Conservation (phyloP, 1,140 invertebrate species). For the Formica selysi region DNA sequence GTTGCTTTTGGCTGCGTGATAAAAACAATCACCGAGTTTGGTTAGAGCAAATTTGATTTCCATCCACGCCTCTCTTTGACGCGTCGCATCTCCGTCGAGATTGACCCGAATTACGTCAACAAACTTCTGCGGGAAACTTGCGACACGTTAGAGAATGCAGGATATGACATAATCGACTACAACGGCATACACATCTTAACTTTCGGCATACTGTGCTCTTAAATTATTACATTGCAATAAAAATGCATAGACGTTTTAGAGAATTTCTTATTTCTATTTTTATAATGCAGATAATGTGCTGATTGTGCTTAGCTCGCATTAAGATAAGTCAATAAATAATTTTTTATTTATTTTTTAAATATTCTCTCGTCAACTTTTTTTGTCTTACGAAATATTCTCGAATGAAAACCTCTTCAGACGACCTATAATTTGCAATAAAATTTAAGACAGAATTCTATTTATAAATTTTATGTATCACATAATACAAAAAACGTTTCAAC, state of each 20-base stretch:
- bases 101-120: slow-evolving; percentile 67
- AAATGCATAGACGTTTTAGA: neutral
- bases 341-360: neutral
- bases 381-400: neutral
- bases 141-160: slow-evolving; percentile 54
- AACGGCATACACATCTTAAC: slow-evolving; percentile 55
- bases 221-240: slow-evolving; percentile 5
- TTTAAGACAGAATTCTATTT: no score
- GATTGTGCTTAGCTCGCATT: slow-evolving; percentile 1
- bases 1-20: slow-evolving; percentile 55
- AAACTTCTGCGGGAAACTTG: slow-evolving; percentile 65
- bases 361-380: neutral
- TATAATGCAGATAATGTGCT: neutral
- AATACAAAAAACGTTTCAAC: no score
- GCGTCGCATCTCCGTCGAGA: slow-evolving; percentile 39
- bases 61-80: slow-evolving; percentile 62
- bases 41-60: slow-evolving; percentile 61
- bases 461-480: no score
- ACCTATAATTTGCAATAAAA: no score
- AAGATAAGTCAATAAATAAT: slow-evolving; percentile 5
- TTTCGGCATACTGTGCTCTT: slow-evolving; percentile 33
- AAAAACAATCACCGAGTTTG: slow-evolving; percentile 29
- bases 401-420: neutral
- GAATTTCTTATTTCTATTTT: neutral
- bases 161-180: slow-evolving; percentile 69